Evolutionary conservation across 1,140 invertebrate genomes (phyloP).

Genomic region (Musca vetustissima): DNA sequence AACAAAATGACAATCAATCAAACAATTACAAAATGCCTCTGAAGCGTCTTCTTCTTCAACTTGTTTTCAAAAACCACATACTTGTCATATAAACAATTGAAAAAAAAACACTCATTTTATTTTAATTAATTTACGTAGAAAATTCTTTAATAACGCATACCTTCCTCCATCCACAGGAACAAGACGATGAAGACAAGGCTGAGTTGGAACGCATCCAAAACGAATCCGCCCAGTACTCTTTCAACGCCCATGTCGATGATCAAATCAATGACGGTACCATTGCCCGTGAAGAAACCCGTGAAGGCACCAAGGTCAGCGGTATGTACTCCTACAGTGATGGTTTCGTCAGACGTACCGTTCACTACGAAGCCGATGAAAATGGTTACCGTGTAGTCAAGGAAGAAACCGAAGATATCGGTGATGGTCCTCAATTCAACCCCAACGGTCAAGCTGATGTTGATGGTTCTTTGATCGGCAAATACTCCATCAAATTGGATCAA

Average conservation of each 20-base stretch:
- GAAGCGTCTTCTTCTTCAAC: too few relatives aligned
- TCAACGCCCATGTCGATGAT: slow-evolving; percentile 58
- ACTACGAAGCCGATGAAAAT: slow-evolving; percentile 63
- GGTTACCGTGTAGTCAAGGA: slow-evolving; percentile 62
- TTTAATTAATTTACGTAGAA: too few relatives aligned
- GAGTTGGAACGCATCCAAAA: slow-evolving; percentile 40
- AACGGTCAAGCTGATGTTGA: slow-evolving; percentile 57
- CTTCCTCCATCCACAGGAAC: too few relatives aligned
- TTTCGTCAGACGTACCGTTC: slow-evolving; percentile 58
- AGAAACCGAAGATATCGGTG: slow-evolving; percentile 57
- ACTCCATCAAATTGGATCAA: slow-evolving; percentile 49
- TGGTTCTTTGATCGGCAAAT: slow-evolving; percentile 53
- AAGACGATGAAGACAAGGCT: slow-evolving; percentile 32
- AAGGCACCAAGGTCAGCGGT: slow-evolving; percentile 58
- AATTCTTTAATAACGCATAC: too few relatives aligned
- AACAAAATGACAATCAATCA: too few relatives aligned
- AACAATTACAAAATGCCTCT: too few relatives aligned
- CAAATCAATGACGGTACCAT: slow-evolving; percentile 59
- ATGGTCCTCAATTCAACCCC: slow-evolving; percentile 57
- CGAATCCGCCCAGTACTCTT: slow-evolving; percentile 56
- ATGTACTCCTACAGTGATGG: slow-evolving; percentile 63
- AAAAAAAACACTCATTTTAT: too few relatives aligned
- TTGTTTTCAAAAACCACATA: too few relatives aligned
- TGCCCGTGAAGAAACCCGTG: slow-evolving; percentile 57
- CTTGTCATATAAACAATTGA: too few relatives aligned